Evolutionary conservation across 2,797 vertebrate genomes (phyloP), one percentile per base, ranked within the genome.

Genomic region (Darevskia mixta): DNA sequence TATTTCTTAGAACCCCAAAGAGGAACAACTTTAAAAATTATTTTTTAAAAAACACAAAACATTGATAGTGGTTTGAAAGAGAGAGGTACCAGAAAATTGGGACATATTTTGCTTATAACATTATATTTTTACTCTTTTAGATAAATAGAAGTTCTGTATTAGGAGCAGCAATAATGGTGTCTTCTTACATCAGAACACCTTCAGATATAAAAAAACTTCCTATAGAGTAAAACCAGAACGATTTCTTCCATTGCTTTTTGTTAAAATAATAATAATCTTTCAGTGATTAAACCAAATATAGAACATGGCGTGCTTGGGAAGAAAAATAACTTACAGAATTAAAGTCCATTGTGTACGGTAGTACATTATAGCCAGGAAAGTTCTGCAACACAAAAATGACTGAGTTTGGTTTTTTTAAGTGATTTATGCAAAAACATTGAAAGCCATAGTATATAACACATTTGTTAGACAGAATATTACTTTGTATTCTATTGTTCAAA

Each of bases 321-420:
- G 90, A 87, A 87, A 86, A 82, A 17, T 4, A 73, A 92, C 83
- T 94, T 90, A 94, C 13, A n/a, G 88, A 35, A 4, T 91, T 92
- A 64, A 91, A 3, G 1, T 92, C 91, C 76, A 95, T 41, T 9
- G 83, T 58, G 66, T 93, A 38, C 3, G 89, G 92, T 82, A 93
- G 90, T 75, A 95, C 43, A 73, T 38, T 90, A 86, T 94, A 83
- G 87, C 81, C 86, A 89, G 89, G 87, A 41, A 95, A 80, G 73
- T 91, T 64, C 93, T 95, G 87, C 23, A 83, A 79, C 35, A 10
- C 86, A 80, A 67, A 35, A 92, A 27, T 64, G 38, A 9, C 23
- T 64, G 58, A 64, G 1, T 2, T 41, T 41, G 41, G 1, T 43
- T 43, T 49, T 29, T 86, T 45, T 87, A 83, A 13, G 77, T 84